Evolutionary conservation across 2,113 vertebrate genomes (phyloP).

Genomic region (Taxidea taxus): DNA sequence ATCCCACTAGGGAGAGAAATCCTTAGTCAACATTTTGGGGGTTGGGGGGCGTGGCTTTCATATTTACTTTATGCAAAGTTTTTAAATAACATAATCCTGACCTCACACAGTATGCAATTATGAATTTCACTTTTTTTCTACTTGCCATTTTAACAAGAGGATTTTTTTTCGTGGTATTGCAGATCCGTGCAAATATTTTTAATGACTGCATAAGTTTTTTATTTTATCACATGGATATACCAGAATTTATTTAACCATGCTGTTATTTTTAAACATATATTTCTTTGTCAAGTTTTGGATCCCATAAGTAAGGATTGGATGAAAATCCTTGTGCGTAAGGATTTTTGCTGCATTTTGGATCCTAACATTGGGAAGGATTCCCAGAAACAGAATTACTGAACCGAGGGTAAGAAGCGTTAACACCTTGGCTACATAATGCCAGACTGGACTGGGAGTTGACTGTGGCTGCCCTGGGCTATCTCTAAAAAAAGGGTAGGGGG

Average conservation of each 20-base stretch:
- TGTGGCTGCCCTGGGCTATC: rapidly evolving
- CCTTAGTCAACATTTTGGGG: not conserved
- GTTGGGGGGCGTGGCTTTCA: not conserved
- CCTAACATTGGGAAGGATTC: constrained; percentile 45
- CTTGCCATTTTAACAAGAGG: constrained; percentile 6
- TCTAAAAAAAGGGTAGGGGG: not conserved
- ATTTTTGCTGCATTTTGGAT: constrained; percentile 36
- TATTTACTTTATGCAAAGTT: constrained; percentile 13
- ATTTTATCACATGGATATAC: not conserved
- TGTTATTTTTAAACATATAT: constrained; percentile 30
- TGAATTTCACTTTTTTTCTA: constrained; percentile 5
- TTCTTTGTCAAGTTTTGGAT: constrained; percentile 25
- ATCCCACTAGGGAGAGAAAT: not conserved
- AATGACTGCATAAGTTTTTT: not conserved
- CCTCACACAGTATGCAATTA: not conserved
- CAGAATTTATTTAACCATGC: not conserved
- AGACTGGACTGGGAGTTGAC: not conserved
- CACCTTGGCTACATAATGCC: not conserved
- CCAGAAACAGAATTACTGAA: constrained; percentile 49
- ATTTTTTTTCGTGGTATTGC: not conserved
- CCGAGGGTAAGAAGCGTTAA: not conserved
- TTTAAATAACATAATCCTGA: constrained; percentile 69
- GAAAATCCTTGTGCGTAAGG: constrained; percentile 13
- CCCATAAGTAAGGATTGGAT: constrained; percentile 14
- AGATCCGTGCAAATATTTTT: not conserved